These are phyloP conservation scores for Ylistrum balloti DNA, from an alignment of 1,140 invertebrate species.

Conservation along the genomic window DNA sequence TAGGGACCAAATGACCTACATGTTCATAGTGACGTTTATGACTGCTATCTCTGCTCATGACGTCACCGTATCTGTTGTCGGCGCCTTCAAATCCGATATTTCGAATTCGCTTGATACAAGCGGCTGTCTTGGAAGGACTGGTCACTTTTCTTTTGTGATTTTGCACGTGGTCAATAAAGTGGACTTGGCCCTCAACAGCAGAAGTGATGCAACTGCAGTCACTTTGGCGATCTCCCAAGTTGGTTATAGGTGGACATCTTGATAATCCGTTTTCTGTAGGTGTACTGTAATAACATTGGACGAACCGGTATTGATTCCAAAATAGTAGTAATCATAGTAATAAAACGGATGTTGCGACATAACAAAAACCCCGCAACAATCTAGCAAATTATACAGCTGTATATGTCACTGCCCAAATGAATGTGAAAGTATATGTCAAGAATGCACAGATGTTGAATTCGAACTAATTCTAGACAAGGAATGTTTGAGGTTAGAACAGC, in stretches of 20 bases:
- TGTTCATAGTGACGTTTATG: too few species aligned
- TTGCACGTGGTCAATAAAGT: neutral
- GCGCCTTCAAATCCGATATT: neutral
- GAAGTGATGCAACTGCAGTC: neutral
- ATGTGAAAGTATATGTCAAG: too few species aligned
- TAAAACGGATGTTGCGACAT: too few species aligned
- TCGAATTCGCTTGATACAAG: neutral
- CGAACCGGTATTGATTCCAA: too few species aligned
- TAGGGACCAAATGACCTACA: too few species aligned
- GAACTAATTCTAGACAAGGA: too few species aligned
- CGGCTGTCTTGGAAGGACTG: neutral
- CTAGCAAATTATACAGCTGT: too few species aligned
- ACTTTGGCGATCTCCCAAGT: neutral
- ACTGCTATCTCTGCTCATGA: neutral
- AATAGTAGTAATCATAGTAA: too few species aligned
- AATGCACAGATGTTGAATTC: too few species aligned
- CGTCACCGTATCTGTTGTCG: neutral
- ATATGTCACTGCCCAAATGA: too few species aligned
- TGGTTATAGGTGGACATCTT: neutral
- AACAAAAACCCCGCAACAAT: too few species aligned
- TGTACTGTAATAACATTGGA: neutral
- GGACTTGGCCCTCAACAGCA: neutral
- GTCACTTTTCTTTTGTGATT: neutral
- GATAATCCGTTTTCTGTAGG: neutral
- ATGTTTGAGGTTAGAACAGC: too few species aligned